Percentiles rank a stretch among this genome's conserved stretches.
Conservation (phyloP, 92 coral and sea anemone genomes). For the Montipora capitata region DNA sequence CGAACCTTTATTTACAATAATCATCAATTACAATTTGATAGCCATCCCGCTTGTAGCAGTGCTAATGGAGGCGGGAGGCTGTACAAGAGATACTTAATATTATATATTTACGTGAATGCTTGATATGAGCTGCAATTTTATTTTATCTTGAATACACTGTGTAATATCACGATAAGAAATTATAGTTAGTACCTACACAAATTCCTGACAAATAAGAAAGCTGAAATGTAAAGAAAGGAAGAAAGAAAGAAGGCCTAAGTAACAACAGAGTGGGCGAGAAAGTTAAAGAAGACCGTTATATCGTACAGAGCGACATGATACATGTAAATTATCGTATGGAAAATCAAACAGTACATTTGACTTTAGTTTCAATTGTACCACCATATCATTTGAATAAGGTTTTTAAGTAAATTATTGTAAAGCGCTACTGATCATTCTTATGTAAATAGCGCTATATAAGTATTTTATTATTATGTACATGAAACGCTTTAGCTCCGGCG, state of each 20-base stretch:
- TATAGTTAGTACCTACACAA: neutral
- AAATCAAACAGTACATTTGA: conserved; percentile 1
- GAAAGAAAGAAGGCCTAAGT: neutral
- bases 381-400: too few species aligned
- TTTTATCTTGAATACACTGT: neutral
- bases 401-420: too few species aligned
- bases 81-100: neutral
- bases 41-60: neutral
- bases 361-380: neutral
- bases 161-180: neutral
- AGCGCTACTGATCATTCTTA: too few species aligned
- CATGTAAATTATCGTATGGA: neutral
- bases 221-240: neutral
- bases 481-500: too few species aligned
- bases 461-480: too few species aligned
- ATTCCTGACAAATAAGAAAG: neutral
- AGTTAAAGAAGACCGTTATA: neutral
- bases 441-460: too few species aligned
- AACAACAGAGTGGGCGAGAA: neutral
- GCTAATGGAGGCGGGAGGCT: neutral
- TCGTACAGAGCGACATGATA: neutral
- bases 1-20: neutral
- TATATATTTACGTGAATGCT: neutral
- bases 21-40: neutral
- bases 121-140: neutral